These are phyloP conservation scores for Dryocosmus kuriphilus DNA, from an alignment of 2,888 invertebrate species.

Conservation along the genomic window DNA sequence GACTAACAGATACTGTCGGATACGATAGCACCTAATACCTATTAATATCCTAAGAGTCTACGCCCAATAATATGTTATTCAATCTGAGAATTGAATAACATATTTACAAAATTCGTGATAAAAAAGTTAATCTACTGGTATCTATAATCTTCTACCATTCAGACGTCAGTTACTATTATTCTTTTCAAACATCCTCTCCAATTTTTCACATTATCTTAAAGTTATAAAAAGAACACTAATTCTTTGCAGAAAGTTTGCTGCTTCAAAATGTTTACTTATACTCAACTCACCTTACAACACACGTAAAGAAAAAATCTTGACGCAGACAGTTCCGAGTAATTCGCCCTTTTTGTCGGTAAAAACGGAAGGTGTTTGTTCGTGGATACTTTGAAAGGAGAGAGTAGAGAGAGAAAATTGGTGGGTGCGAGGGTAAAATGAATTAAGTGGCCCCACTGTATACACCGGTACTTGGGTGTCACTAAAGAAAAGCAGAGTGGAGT, in stretches of 20 bases:
- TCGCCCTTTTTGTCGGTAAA: neutral
- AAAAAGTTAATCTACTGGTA: no score
- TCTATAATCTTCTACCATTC: no score
- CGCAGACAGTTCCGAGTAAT: neutral
- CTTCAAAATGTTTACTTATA: neutral
- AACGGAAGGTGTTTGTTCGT: neutral
- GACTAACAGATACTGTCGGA: slow-evolving; percentile 61
- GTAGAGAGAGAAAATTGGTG: slow-evolving; percentile 6
- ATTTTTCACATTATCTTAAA: no score
- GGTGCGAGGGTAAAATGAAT: slow-evolving; percentile 25
- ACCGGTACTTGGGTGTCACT: neutral
- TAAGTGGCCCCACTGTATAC: slow-evolving; percentile 35
- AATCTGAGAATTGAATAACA: no score
- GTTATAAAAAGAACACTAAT: no score
- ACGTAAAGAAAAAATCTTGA: neutral
- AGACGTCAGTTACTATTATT: no score
- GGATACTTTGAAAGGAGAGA: neutral
- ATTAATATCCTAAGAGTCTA: neutral
- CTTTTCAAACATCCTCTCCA: no score
- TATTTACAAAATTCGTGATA: no score
- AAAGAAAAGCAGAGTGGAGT: slow-evolving; percentile 28
- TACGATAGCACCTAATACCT: neutral
- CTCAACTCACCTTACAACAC: neutral
- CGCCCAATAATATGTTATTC: neutral
- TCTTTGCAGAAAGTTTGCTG: no score